Conservation (phyloP, 2,113 vertebrate genomes). For the Cyprinodon brontotheroides region DNA sequence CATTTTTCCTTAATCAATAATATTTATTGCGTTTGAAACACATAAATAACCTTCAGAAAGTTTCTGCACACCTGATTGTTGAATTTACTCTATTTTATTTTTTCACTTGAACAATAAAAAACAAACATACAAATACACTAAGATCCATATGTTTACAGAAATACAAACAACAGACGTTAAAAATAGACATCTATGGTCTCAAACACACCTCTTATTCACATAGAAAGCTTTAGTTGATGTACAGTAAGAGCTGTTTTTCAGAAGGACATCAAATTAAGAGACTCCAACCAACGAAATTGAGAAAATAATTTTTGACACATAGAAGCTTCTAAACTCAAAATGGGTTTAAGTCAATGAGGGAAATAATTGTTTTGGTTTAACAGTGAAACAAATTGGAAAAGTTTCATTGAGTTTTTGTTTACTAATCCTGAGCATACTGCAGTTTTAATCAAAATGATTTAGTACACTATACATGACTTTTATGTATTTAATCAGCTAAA, state of each 20-base stretch:
- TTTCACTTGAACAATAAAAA: conserved; percentile 15
- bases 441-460: not conserved
- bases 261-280: not conserved
- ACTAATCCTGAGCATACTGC: not conserved
- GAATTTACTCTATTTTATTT: not conserved
- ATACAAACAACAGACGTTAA: conserved; percentile 5
- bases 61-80: not conserved
- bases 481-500: not conserved
- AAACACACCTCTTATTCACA: conserved; percentile 1
- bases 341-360: not conserved
- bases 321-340: not conserved
- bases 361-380: not conserved
- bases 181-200: conserved; percentile 9
- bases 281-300: not conserved
- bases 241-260: conserved; percentile 15
- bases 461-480: not conserved
- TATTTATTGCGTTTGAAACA: too few species aligned
- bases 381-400: not conserved
- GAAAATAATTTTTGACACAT: not conserved
- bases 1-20: too few species aligned
- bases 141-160: conserved; percentile 11
- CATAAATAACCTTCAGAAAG: too few species aligned
- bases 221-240: not conserved
- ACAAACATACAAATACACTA: conserved; percentile 5
- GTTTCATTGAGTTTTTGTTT: not conserved